These are phyloP conservation scores for Coracias cyanogaster DNA, from an alignment of 2,797 vertebrate genomes.

Conservation along the genomic window DNA sequence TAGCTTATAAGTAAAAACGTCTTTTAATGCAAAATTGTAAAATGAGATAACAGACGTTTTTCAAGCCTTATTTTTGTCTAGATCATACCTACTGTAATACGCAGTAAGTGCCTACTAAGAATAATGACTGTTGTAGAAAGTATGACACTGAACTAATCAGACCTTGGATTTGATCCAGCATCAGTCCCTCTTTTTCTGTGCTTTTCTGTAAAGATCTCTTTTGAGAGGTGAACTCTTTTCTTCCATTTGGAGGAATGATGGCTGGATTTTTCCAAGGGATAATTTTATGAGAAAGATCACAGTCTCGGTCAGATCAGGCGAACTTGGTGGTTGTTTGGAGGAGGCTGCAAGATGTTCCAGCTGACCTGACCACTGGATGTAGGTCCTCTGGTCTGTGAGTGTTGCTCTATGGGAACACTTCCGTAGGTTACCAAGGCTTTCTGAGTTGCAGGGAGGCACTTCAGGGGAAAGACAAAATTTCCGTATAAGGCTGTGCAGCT, in stretches of 20 bases:
- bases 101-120: neutral
- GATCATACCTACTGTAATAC: neutral
- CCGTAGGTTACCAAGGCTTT: neutral
- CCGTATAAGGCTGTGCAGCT: neutral
- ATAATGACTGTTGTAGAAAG: neutral
- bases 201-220: neutral
- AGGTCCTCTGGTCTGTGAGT: neutral
- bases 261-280: neutral
- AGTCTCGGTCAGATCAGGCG: neutral
- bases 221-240: neutral
- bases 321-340: accelerated
- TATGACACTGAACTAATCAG: neutral
- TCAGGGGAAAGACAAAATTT: neutral
- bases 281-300: neutral
- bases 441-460: neutral
- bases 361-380: neutral
- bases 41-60: neutral
- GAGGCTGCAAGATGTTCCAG: neutral
- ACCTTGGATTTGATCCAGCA: neutral
- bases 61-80: neutral
- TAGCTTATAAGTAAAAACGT: neutral
- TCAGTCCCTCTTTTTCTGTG: neutral
- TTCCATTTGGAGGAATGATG: neutral
- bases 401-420: neutral
- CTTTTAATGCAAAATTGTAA: neutral